These are phyloP conservation scores for Sebastes vulpes DNA, from an alignment of 2,797 vertebrate genomes.

Conservation along the genomic window DNA sequence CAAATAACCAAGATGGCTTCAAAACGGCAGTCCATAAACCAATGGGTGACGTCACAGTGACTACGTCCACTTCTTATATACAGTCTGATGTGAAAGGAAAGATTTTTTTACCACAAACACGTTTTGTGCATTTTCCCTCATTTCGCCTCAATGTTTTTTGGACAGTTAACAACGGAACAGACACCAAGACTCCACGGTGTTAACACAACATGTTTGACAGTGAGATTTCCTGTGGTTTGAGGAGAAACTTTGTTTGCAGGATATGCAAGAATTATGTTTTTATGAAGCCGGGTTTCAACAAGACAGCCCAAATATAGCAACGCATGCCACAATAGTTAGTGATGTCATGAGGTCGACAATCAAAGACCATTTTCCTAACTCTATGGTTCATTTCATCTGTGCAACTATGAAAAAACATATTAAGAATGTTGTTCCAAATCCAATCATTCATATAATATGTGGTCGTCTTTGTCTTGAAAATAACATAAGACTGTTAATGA, in stretches of 20 bases:
- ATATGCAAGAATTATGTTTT: background rate
- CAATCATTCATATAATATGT: background rate
- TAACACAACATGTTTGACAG: background rate
- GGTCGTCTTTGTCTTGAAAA: background rate
- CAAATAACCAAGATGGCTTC: too few relatives aligned
- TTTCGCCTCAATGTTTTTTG: background rate
- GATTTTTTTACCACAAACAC: background rate
- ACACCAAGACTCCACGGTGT: background rate
- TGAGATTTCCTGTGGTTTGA: background rate
- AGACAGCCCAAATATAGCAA: background rate
- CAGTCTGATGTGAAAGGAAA: background rate
- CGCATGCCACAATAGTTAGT: background rate
- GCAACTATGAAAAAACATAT: background rate
- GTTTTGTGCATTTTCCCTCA: background rate
- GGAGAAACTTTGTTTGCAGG: background rate
- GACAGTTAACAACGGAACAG: background rate
- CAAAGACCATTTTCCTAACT: background rate
- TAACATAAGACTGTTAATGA: background rate
- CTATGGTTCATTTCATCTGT: background rate
- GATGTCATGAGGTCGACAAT: background rate
- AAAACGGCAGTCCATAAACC: too few relatives aligned
- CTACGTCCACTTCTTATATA: too few relatives aligned
- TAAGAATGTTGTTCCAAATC: background rate
- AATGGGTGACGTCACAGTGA: too few relatives aligned
- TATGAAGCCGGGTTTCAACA: background rate